Conservation (phyloP, 2,797 vertebrate species). For the Anolis apletophallus region DNA sequence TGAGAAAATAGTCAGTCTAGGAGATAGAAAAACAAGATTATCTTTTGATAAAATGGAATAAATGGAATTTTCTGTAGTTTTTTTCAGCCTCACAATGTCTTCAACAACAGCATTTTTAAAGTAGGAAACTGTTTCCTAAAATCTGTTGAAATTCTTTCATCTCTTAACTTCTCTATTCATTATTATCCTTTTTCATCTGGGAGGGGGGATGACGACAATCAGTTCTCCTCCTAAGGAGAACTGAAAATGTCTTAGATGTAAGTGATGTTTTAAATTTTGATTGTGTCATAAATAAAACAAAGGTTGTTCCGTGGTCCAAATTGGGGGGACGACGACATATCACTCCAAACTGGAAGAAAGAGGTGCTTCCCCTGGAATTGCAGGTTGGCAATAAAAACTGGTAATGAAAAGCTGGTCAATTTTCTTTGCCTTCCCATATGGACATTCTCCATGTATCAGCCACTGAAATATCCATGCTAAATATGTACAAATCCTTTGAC, state of each 20-base stretch:
- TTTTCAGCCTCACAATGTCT: not conserved
- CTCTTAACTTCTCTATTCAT: not conserved
- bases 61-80: not conserved
- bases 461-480: not conserved
- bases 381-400: not conserved
- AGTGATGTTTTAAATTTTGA: not conserved
- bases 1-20: not conserved
- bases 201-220: not conserved
- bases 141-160: not conserved
- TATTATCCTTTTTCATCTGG: not conserved
- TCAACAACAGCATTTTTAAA: not conserved
- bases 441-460: not conserved
- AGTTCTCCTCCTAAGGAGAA: not conserved
- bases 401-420: not conserved
- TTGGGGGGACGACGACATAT: too few relatives aligned
- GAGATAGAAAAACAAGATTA: conserved; percentile 1
- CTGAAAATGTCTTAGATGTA: not conserved
- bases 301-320: too few relatives aligned
- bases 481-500: too few relatives aligned
- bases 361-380: not conserved
- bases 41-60: not conserved
- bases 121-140: not conserved
- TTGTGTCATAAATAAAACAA: not conserved
- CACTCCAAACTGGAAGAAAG: not conserved
- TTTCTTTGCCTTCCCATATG: not conserved